Base-by-base conservation (phyloP, 2,888 invertebrate genomes). In the Drosophila nr. medialis region DNA sequence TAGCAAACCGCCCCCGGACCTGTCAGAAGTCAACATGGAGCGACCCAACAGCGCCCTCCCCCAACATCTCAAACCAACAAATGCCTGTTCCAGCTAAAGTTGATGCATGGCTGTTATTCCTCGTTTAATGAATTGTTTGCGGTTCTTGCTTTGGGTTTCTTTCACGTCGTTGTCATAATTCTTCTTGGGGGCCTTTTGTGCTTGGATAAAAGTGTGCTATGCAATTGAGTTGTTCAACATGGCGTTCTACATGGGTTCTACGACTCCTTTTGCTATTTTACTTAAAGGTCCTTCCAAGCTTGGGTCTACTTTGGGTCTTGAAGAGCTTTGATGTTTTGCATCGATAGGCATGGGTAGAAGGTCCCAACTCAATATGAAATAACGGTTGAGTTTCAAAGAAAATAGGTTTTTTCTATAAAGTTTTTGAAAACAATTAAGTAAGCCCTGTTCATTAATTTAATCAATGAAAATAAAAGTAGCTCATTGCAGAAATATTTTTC, bases 71-170 rank as follows among this genome's bases (percentile, higher is more conserved):
- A 48, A 18, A 5, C 58, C 21, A 11, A 45, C 58, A 50, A 45
- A 36, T 54, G 36, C 58, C 75, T 51, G 53, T 55, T 75, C 60
- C 70, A 70, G 36, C 64, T 59, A 69, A 64, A 80, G 59, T 78
- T 85, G 87, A 86, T 79, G 90, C 77, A 80, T 72, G 67, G 73
- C 79, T 77, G 75, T 74, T 83, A 88, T 74, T 85, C 77, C 69
- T 80, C 70, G 83, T 81, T 91, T 90, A 89, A 89, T 89, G 91
- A 89, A 89, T 91, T 91, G 90, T 86, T 89, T 88, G 86, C 72
- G 87, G 76, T 70, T 68, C 77, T 69, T 63, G 83, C 80, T 88
- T 75, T 65, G 70, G 75, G 71, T 70, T 66, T 53, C 70, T 56
- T 64, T 51, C 62, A 34, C 48, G 55, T 61, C 48, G 40, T 64